Conservation (phyloP, 92 coral and sea anemone species). For the Pocillopora grandis region DNA sequence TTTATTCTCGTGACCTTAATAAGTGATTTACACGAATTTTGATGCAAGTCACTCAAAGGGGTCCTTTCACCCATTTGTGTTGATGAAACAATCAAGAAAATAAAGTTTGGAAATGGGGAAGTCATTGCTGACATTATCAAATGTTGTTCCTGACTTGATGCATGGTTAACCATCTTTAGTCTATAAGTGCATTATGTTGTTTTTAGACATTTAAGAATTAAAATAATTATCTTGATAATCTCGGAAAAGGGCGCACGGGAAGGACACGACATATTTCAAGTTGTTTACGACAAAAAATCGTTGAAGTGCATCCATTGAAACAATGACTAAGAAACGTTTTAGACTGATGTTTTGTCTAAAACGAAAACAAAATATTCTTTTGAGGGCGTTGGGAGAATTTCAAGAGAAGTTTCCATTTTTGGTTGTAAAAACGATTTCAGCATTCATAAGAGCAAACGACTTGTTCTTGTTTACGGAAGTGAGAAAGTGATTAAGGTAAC, state of each 20-base stretch:
- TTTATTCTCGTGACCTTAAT: too few relatives aligned
- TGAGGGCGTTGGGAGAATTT: neutral
- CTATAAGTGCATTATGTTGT: neutral
- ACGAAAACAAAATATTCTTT: too few relatives aligned
- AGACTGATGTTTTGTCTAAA: neutral
- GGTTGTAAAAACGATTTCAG: neutral
- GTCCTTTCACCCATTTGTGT: too few relatives aligned
- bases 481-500: neutral
- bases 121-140: too few relatives aligned
- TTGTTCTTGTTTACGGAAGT: neutral
- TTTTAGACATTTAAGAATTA: neutral
- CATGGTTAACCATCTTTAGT: too few relatives aligned
- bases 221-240: neutral
- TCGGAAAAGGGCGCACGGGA: slow-evolving; percentile 7
- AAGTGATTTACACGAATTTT: too few relatives aligned
- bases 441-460: too few relatives aligned
- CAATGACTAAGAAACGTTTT: neutral
- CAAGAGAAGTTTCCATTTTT: neutral
- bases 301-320: neutral
- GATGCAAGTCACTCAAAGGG: too few relatives aligned
- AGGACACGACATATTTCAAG: neutral
- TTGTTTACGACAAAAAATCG: slow-evolving; percentile 7
- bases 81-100: too few relatives aligned
- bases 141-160: too few relatives aligned
- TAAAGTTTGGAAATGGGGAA: too few relatives aligned